phyloP scores from a whole-genome alignment of 2,888 invertebrate genomes.

The Pyrocoelia pectoralis region DNA sequence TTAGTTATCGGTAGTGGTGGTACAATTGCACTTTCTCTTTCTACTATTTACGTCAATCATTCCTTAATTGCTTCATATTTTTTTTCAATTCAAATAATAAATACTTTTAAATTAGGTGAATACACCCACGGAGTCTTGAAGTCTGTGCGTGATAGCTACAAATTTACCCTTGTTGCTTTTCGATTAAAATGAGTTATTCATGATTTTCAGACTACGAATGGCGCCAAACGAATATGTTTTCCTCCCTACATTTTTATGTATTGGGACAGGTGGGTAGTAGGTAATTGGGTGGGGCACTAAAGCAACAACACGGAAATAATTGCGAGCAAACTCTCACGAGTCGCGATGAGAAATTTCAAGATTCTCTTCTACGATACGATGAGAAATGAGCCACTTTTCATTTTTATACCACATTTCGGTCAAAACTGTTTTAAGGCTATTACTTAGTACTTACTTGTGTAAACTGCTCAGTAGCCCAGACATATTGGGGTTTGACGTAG shows the following conservation, averaged over 20 bases:
- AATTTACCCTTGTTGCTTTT: conserved; percentile 9
- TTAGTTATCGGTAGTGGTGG: background rate
- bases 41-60: background rate
- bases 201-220: conserved; percentile 1
- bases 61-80: background rate
- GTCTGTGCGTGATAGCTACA: conserved; percentile 14
- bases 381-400: too few relatives aligned
- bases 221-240: conserved; percentile 9
- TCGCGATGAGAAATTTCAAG: too few relatives aligned
- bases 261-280: background rate
- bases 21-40: conserved; percentile 6
- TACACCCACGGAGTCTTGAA: background rate
- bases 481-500: too few relatives aligned
- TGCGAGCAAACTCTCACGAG: too few relatives aligned
- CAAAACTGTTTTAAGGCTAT: too few relatives aligned
- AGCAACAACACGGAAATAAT: too few relatives aligned
- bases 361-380: too few relatives aligned
- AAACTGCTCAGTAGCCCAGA: too few relatives aligned
- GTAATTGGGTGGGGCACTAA: background rate
- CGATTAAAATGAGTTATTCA: conserved; percentile 8
- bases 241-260: background rate
- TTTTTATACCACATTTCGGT: too few relatives aligned
- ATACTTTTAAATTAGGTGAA: background rate
- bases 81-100: too few relatives aligned
- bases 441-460: too few relatives aligned